A percentile compares a stretch with the other conserved stretches of the same genome.
Evolutionary conservation across 1,140 invertebrate species (phyloP).

Genomic region (Pseudomyrmex concolor): DNA sequence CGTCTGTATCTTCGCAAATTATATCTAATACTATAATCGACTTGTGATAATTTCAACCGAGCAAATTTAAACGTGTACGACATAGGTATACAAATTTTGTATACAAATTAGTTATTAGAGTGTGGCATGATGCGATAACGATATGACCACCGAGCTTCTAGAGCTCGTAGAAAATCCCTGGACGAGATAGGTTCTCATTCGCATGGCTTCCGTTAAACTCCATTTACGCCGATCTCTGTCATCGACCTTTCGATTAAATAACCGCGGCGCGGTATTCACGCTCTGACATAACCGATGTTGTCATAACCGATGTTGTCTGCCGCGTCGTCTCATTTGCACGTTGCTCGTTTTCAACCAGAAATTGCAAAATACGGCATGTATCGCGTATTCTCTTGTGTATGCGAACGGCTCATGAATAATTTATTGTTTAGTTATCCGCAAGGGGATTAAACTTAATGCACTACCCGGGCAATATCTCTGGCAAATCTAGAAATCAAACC

Average conservation of each 20-base stretch:
- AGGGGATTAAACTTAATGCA: background rate
- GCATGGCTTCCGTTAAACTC: conserved; percentile 21
- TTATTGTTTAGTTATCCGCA: background rate
- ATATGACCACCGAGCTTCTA: background rate
- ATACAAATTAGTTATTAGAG: background rate
- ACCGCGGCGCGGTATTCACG: conserved; percentile 9
- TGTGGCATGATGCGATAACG: background rate
- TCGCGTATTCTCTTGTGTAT: background rate
- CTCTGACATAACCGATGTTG: too few relatives aligned
- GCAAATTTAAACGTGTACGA: background rate
- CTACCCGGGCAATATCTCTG: too few relatives aligned
- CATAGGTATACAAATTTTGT: background rate
- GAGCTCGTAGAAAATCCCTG: conserved; percentile 11
- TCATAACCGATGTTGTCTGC: too few relatives aligned
- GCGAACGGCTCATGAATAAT: background rate
- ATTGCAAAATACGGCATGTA: conserved; percentile 54
- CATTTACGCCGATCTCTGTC: background rate
- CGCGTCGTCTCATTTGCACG: conserved; percentile 65
- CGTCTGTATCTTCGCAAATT: too few relatives aligned
- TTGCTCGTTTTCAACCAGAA: conserved; percentile 52
- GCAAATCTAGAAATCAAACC: too few relatives aligned
- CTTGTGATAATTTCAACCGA: too few relatives aligned
- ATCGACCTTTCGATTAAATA: conserved; percentile 50
- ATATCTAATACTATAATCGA: too few relatives aligned
- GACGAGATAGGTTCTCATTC: background rate